Percentiles rank a stretch among this genome's conserved stretches.
Conservation (phyloP, 2,797 vertebrate species). For the Lycodopsis pacificus region DNA sequence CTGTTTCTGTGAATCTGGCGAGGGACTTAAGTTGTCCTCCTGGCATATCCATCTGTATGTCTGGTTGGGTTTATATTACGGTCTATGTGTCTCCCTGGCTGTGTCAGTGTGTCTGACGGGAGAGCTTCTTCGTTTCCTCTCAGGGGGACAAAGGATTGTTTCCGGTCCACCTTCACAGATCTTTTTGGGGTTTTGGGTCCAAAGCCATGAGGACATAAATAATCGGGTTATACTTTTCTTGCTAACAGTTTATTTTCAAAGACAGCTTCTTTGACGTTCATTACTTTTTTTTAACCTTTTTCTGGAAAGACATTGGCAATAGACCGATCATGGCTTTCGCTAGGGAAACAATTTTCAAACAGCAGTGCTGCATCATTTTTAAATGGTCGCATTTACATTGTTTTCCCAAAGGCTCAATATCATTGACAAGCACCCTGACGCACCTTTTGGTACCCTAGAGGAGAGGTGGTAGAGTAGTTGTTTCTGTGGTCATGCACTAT, state of each 20-base stretch:
- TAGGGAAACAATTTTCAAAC: slow-evolving; percentile 5
- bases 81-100: slow-evolving; percentile 62
- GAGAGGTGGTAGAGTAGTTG: neutral
- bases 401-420: slow-evolving; percentile 2
- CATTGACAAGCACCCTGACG: neutral
- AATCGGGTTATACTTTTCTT: slow-evolving; percentile 8
- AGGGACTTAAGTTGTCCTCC: slow-evolving; percentile 62
- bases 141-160: slow-evolving; percentile 28
- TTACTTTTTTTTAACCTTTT: slow-evolving; percentile 1
- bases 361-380: neutral
- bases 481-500: neutral
- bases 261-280: neutral
- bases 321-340: neutral
- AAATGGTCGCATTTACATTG: neutral
- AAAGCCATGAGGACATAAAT: neutral
- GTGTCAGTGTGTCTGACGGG: slow-evolving; percentile 59
- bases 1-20: slow-evolving; percentile 61
- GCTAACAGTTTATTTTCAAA: neutral
- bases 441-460: neutral
- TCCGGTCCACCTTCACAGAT: slow-evolving; percentile 6
- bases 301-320: neutral
- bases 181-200: neutral
- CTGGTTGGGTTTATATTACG: slow-evolving; percentile 64
- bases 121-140: slow-evolving; percentile 62
- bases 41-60: slow-evolving; percentile 67